These are phyloP conservation scores for Leptodirus hochenwartii DNA, from an alignment of 2,888 invertebrate species.

Conservation along the genomic window DNA sequence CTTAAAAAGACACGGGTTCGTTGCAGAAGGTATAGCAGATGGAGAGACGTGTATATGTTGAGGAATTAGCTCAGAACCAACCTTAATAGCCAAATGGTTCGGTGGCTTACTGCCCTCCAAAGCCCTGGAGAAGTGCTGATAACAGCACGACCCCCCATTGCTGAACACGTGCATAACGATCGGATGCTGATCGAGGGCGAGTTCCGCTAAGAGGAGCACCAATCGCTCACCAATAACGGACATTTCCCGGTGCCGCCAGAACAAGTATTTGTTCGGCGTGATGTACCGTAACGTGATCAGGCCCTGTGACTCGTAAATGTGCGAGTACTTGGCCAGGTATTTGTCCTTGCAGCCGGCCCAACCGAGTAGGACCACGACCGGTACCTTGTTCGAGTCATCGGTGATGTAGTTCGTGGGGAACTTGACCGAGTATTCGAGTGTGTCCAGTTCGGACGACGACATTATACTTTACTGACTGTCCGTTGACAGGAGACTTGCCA, in stretches of 20 bases:
- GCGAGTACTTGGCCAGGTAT: constrained; percentile 59
- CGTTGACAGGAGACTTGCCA: no score
- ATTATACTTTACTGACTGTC: no score
- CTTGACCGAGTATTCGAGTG: constrained; percentile 42
- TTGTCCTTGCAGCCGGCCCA: constrained; percentile 69
- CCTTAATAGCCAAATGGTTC: not conserved
- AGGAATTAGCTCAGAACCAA: not conserved
- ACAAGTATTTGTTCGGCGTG: constrained; percentile 45
- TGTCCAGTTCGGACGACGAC: constrained; percentile 27
- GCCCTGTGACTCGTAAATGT: constrained; percentile 56
- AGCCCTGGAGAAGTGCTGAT: constrained; percentile 45
- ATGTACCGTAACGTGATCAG: constrained; percentile 54
- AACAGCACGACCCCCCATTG: constrained; percentile 56
- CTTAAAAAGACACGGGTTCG: no score
- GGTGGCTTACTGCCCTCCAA: constrained; percentile 29
- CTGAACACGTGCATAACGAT: constrained; percentile 59
- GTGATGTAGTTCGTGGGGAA: constrained; percentile 35
- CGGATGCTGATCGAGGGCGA: constrained; percentile 49
- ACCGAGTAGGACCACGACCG: constrained; percentile 53
- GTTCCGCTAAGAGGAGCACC: constrained; percentile 42
- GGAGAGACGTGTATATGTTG: no score
- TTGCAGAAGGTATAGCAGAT: no score
- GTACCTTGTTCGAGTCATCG: constrained; percentile 32
- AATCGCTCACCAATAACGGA: constrained; percentile 41
- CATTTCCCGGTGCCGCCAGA: constrained; percentile 42